A percentile compares a stretch with the other conserved stretches of the same genome.
Conservation (phyloP, 1,140 invertebrate species). For the Sitobion miscanthi region DNA sequence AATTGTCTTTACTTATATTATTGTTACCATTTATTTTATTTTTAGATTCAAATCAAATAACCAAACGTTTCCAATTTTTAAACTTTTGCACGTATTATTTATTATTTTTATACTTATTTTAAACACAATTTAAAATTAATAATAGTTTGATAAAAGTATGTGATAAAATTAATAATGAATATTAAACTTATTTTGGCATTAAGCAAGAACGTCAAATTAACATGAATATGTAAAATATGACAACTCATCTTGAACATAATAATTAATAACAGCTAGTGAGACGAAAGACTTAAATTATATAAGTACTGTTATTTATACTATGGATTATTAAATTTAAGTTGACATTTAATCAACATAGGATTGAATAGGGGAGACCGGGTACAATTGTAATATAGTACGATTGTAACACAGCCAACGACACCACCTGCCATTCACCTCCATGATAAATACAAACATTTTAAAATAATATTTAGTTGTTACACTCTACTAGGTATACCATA, state of each 20-base stretch:
- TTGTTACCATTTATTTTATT: too few species aligned
- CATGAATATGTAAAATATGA: neutral
- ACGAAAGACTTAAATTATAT: neutral
- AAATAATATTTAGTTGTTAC: too few species aligned
- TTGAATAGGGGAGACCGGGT: neutral
- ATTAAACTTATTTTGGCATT: neutral
- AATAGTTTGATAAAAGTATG: neutral
- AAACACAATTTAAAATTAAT: neutral
- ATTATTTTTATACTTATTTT: neutral
- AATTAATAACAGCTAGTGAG: neutral
- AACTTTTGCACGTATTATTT: neutral
- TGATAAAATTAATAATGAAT: neutral
- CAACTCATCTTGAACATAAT: neutral
- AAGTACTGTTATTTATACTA: neutral
- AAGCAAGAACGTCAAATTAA: neutral
- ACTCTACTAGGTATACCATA: too few species aligned
- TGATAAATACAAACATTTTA: too few species aligned
- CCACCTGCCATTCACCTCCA: too few species aligned
- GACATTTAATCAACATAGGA: neutral
- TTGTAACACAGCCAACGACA: too few species aligned
- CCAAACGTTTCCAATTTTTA: neutral
- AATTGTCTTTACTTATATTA: neutral
- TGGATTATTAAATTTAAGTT: neutral
- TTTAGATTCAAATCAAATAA: neutral
- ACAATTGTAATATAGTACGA: too few species aligned